A percentile compares a stretch with the other conserved stretches of the same genome.
phyloP scores from a whole-genome alignment of 2,888 invertebrate species.

The Beris chalybata region DNA sequence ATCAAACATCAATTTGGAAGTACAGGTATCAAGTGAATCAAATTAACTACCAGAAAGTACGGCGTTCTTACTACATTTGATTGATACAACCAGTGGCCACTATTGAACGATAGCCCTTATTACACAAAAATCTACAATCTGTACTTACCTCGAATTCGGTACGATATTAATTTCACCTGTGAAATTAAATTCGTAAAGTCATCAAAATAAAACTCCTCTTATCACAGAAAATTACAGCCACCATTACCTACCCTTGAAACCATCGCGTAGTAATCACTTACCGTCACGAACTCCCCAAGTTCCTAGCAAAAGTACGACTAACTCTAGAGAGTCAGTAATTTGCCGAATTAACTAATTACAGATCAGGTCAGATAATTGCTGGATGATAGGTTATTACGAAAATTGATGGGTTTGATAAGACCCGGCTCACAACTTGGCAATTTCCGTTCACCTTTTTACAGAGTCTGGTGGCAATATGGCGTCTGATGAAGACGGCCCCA shows the following conservation, averaged over 20 bases:
- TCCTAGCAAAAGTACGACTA: not conserved
- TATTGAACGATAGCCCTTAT: too few relatives aligned
- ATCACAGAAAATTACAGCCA: constrained; percentile 1
- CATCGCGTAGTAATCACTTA: not conserved
- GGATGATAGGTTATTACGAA: constrained; percentile 23
- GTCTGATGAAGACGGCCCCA: not conserved
- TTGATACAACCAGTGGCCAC: too few relatives aligned
- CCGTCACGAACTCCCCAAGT: too few relatives aligned
- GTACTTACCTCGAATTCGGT: too few relatives aligned
- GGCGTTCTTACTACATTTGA: too few relatives aligned
- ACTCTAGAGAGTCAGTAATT: constrained; percentile 6
- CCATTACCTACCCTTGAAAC: constrained; percentile 1
- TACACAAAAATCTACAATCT: too few relatives aligned
- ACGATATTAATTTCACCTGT: too few relatives aligned
- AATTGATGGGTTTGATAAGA: constrained; percentile 20
- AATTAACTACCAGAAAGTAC: too few relatives aligned
- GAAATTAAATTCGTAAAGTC: constrained; percentile 3
- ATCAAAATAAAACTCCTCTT: constrained; percentile 21
- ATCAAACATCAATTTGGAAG: too few relatives aligned
- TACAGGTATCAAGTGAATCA: too few relatives aligned
- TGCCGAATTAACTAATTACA: constrained; percentile 23
- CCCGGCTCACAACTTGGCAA: too few relatives aligned
- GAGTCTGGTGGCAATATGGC: constrained; percentile 16
- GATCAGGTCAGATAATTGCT: constrained; percentile 12
- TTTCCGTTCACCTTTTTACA: not conserved